Evolutionary conservation across 2,888 invertebrate genomes (phyloP).

Genomic region (Altica lythri): DNA sequence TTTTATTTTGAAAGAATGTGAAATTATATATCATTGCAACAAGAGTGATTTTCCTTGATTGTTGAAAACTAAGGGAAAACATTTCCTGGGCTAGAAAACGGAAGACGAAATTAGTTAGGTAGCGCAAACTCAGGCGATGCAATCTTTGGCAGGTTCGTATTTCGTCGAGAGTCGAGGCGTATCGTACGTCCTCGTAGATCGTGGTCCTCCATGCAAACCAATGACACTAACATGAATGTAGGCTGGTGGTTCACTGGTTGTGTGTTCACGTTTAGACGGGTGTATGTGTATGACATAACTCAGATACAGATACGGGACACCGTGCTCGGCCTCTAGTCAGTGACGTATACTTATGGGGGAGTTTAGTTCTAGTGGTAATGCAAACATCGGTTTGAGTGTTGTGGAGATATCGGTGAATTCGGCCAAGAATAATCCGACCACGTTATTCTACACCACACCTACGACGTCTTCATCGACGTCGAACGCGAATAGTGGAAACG

Average conservation of each 20-base stretch:
- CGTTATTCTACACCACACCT: slow-evolving; percentile 55
- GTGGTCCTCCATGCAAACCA: slow-evolving; percentile 46
- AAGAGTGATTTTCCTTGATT: too few relatives aligned
- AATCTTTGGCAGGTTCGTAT: slow-evolving; percentile 45
- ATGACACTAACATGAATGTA: slow-evolving; percentile 53
- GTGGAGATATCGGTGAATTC: slow-evolving; percentile 55
- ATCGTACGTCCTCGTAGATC: slow-evolving; percentile 40
- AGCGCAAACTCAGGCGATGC: slow-evolving; percentile 42
- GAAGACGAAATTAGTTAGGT: slow-evolving; percentile 29
- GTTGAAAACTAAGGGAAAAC: too few relatives aligned
- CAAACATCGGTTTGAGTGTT: slow-evolving; percentile 57
- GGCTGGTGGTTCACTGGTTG: slow-evolving; percentile 53
- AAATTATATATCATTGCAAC: too few relatives aligned
- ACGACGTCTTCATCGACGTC: slow-evolving; percentile 40
- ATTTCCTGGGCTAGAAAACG: slow-evolving; percentile 29
- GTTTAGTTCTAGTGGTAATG: slow-evolving; percentile 57
- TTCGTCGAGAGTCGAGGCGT: slow-evolving; percentile 42
- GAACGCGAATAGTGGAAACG: slow-evolving; percentile 23
- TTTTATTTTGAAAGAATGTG: too few relatives aligned
- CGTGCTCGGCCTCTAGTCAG: slow-evolving; percentile 48
- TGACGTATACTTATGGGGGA: slow-evolving; percentile 58
- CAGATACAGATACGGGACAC: slow-evolving; percentile 43
- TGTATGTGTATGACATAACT: slow-evolving; percentile 52
- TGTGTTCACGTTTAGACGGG: slow-evolving; percentile 50
- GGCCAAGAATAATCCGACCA: slow-evolving; percentile 49